Evolutionary conservation across 2,888 invertebrate species (phyloP).

Genomic region (Ophion ellenae): DNA sequence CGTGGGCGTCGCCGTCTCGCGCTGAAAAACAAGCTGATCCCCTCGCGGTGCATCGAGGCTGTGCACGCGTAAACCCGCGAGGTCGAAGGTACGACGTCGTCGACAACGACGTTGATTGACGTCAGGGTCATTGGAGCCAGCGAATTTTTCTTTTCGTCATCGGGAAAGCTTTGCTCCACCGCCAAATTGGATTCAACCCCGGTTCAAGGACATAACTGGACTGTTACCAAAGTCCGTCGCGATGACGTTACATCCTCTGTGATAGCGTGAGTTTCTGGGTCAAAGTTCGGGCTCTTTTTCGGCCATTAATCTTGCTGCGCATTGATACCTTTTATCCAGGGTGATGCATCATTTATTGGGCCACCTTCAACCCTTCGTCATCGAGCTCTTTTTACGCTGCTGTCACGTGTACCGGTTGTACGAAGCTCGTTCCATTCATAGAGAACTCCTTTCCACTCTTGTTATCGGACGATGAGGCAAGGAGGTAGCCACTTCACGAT

Average conservation of each 20-base stretch:
- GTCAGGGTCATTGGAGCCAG: conserved; percentile 2
- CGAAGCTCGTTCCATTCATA: conserved; percentile 30
- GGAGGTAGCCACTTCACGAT: conserved; percentile 17
- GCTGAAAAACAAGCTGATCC: conserved; percentile 47
- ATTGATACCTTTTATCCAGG: not conserved
- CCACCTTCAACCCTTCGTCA: conserved; percentile 9
- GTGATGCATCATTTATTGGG: conserved; percentile 20
- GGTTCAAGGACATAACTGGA: not conserved
- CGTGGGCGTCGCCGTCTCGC: conserved; percentile 57
- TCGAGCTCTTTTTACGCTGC: not conserved
- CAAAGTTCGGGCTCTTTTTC: not conserved
- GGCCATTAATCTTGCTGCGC: not conserved
- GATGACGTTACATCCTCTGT: not conserved
- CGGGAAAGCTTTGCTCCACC: not conserved
- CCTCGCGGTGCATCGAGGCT: conserved; percentile 33
- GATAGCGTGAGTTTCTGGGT: not conserved
- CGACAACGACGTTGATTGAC: conserved; percentile 38
- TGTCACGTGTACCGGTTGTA: conserved; percentile 8
- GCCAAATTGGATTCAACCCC: not conserved
- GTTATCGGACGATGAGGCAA: conserved; percentile 5
- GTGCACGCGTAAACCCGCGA: conserved; percentile 7
- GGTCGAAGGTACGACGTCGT: conserved; percentile 32
- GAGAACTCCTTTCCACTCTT: conserved; percentile 23
- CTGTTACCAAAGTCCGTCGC: not conserved
- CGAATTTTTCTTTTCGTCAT: not conserved